Evolutionary conservation across 2,797 vertebrate genomes (phyloP).

Genomic region (Dallia pectoralis): DNA sequence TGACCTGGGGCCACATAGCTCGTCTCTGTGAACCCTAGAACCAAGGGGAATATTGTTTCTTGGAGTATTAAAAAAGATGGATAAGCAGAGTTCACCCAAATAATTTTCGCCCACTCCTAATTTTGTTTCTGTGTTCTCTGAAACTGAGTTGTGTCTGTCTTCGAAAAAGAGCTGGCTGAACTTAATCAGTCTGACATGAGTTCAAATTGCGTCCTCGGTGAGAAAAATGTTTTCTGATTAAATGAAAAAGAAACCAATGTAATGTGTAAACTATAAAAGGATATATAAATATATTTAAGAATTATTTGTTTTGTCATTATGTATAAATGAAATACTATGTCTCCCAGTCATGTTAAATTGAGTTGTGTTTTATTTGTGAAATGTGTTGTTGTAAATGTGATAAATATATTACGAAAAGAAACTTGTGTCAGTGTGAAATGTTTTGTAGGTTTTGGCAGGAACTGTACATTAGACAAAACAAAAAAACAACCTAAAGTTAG

Average conservation of each 20-base stretch:
- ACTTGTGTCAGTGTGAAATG: background rate
- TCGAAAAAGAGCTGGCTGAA: constrained; percentile 50
- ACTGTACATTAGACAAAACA: background rate
- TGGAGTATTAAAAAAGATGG: background rate
- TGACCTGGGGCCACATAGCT: background rate
- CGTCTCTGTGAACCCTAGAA: too few species aligned
- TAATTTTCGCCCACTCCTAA: constrained; percentile 13
- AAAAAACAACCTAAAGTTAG: too few species aligned
- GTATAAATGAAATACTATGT: constrained; percentile 58
- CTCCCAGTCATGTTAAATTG: constrained; percentile 23
- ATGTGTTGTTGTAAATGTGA: constrained; percentile 63
- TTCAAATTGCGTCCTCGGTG: constrained; percentile 28
- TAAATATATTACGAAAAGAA: constrained; percentile 37
- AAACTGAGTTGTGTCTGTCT: constrained; percentile 35
- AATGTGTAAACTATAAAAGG: constrained; percentile 52
- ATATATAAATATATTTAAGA: constrained; percentile 62
- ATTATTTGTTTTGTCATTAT: constrained; percentile 57
- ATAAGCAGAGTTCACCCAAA: constrained; percentile 12
- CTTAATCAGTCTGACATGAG: constrained; percentile 18
- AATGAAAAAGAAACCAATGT: constrained; percentile 31
- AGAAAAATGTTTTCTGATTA: constrained; percentile 47
- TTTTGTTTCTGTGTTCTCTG: constrained; percentile 30
- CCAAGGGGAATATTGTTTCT: too few species aligned
- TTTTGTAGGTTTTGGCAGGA: too few species aligned
- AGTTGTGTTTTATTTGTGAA: constrained; percentile 60